phyloP scores from a whole-genome alignment of 2,113 vertebrate species.

The Prionailurus bengalensis region DNA sequence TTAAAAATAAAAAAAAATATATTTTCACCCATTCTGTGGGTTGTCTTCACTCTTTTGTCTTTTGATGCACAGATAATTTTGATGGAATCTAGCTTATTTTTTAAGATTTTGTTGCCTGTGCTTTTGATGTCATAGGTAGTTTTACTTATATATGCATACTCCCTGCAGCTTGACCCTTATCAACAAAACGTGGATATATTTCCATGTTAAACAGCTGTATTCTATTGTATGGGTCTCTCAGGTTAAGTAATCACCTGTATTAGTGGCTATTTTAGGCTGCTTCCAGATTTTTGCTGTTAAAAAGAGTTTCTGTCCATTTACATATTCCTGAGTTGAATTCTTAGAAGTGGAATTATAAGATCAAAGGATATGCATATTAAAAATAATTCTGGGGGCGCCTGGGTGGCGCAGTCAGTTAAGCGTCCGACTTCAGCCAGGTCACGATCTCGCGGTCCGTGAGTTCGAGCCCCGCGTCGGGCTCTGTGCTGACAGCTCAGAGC shows the following conservation, averaged over 20 bases:
- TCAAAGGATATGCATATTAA: neutral
- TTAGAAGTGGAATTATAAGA: conserved; percentile 23
- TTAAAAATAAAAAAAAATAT: neutral
- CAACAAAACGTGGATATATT: neutral
- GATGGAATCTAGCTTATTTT: neutral
- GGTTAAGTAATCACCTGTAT: neutral
- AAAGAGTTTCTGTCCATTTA: neutral
- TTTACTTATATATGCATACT: neutral
- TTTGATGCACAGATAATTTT: neutral
- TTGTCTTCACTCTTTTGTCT: neutral
- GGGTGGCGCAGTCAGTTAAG: no score
- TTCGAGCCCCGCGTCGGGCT: no score
- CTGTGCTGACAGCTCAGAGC: no score
- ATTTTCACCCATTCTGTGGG: neutral
- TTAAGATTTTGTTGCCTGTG: neutral
- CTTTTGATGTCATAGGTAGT: neutral
- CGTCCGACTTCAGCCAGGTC: no score
- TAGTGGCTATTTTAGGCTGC: neutral
- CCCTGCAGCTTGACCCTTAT: neutral
- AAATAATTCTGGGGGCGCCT: neutral
- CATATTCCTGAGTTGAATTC: conserved; percentile 6
- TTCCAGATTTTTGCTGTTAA: neutral
- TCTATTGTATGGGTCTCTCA: neutral
- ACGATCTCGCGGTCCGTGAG: no score
- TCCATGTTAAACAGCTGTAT: neutral